Percentiles rank a stretch among this genome's conserved stretches.
phyloP scores from a whole-genome alignment of 2,888 invertebrate genomes.

The Drosophila acutilabella region DNA sequence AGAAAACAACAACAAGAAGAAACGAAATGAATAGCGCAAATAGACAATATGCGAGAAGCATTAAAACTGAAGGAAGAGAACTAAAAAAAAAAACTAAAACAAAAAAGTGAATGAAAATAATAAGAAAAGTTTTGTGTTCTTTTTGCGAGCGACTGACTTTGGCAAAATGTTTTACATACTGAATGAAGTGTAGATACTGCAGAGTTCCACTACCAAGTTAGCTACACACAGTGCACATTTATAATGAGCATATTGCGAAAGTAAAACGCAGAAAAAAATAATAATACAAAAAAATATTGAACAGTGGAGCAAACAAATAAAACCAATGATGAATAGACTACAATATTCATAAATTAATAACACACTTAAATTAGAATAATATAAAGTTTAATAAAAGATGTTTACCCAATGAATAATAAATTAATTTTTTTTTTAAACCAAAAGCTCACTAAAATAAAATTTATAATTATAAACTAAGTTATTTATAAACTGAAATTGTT shows the following conservation, averaged over 20 bases:
- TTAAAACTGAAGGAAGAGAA: constrained; percentile 22
- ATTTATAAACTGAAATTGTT: no score
- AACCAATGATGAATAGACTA: neutral
- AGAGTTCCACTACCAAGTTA: neutral
- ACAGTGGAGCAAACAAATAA: constrained; percentile 3
- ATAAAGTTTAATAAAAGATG: no score
- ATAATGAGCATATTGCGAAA: constrained; percentile 71
- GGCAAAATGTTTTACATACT: constrained; percentile 40
- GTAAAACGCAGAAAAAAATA: constrained; percentile 37
- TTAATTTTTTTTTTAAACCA: no score
- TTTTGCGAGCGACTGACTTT: constrained; percentile 59
- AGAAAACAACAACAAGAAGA: constrained; percentile 19
- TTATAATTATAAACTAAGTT: no score
- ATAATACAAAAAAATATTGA: constrained; percentile 16
- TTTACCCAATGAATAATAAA: no score
- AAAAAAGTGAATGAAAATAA: constrained; percentile 19
- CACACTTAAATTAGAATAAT: no score
- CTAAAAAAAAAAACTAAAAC: neutral
- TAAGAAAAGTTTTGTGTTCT: constrained; percentile 37
- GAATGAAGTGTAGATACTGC: constrained; percentile 24
- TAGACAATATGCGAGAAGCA: constrained; percentile 44
- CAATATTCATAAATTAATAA: no score
- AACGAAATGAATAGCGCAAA: constrained; percentile 9
- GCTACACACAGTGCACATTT: constrained; percentile 59
- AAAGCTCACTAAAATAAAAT: no score